Evolutionary conservation across 2,888 invertebrate species (phyloP).

Genomic region (Noctua janthe): DNA sequence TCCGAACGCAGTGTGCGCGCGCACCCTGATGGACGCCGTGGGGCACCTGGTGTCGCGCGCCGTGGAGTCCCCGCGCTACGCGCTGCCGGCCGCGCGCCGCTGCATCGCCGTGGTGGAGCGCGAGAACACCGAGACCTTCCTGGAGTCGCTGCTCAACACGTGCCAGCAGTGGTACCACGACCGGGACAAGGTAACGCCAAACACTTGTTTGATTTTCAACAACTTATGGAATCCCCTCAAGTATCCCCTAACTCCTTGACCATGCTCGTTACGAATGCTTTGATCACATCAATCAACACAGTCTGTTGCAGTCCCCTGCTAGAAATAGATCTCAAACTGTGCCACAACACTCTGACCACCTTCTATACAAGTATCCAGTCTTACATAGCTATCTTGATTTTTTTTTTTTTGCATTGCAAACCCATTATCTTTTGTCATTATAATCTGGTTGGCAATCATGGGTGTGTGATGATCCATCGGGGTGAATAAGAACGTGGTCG

Average conservation of each 20-base stretch:
- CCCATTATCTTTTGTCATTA: too few relatives aligned
- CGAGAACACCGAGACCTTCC: conserved; percentile 96
- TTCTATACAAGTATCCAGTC: not conserved
- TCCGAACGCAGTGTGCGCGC: conserved; percentile 93
- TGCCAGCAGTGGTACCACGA: conserved; percentile 98
- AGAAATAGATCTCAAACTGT: not conserved
- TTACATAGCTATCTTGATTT: not conserved
- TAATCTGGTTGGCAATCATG: too few relatives aligned
- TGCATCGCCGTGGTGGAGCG: conserved; percentile 97
- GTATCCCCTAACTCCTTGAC: not conserved
- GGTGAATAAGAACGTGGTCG: not conserved
- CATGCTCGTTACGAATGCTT: not conserved
- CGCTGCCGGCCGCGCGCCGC: conserved; percentile 95
- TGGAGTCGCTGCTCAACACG: conserved; percentile 96
- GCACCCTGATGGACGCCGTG: conserved; percentile 95
- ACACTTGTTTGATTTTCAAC: not conserved
- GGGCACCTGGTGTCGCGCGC: conserved; percentile 95
- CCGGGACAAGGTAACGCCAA: conserved; percentile 74
- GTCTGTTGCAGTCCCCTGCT: not conserved
- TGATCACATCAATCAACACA: not conserved
- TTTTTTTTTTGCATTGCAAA: too few relatives aligned
- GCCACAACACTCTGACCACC: not conserved
- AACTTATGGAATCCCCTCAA: not conserved
- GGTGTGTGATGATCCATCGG: not conserved
- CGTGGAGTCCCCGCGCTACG: conserved; percentile 94